These are phyloP conservation scores for Hippasteria phrygiana DNA, from an alignment of 53 echinoderm and acorn worm species.

Conservation along the genomic window DNA sequence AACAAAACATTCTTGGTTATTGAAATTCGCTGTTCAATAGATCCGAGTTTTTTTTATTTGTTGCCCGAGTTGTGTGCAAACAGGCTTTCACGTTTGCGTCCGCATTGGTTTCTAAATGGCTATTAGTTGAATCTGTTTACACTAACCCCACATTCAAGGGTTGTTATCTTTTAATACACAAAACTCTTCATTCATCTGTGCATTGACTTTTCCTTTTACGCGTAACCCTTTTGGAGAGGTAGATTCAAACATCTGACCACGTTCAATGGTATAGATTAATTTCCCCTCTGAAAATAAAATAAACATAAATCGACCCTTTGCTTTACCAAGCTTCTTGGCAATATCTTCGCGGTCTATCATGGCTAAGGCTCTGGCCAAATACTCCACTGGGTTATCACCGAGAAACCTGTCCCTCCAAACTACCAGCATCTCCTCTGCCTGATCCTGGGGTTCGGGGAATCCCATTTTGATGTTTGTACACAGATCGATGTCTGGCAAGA, in stretches of 20 bases:
- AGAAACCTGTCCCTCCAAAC: neutral
- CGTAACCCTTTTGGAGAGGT: too few species aligned
- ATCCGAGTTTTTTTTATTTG: too few species aligned
- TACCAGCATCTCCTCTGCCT: neutral
- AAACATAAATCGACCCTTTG: neutral
- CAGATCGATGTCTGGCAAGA: neutral
- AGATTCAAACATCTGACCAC: neutral
- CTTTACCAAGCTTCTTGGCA: neutral
- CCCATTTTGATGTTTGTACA: neutral
- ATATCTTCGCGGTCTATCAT: neutral
- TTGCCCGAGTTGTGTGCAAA: too few species aligned
- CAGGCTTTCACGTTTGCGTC: too few species aligned
- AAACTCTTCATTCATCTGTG: too few species aligned
- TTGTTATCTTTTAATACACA: too few species aligned
- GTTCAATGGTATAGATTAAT: neutral
- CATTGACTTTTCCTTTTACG: too few species aligned
- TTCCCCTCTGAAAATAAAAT: neutral
- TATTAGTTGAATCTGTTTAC: too few species aligned
- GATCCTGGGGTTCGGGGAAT: neutral
- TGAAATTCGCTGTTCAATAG: too few species aligned
- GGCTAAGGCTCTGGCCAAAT: neutral
- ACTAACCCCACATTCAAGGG: too few species aligned
- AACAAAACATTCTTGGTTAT: too few species aligned
- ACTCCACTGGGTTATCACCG: conserved; percentile 14
- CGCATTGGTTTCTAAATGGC: too few species aligned